These are phyloP conservation scores for Gavia stellata DNA, from an alignment of 2,113 vertebrate species.

Conservation along the genomic window DNA sequence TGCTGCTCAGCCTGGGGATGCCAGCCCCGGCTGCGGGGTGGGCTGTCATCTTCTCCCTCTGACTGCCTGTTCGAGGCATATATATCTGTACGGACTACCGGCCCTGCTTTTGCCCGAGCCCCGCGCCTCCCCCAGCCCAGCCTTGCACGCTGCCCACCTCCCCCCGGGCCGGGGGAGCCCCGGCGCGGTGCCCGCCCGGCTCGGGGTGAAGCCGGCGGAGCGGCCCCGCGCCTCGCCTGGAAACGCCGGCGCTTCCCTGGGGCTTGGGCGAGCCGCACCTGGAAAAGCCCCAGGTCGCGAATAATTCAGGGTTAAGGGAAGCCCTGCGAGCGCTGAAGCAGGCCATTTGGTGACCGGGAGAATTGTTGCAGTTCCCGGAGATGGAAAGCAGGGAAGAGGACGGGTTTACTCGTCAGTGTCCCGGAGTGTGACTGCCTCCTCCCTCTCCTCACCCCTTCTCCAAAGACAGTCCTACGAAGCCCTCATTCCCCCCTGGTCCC, in stretches of 20 bases:
- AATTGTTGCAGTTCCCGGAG: neutral
- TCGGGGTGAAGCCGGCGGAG: neutral
- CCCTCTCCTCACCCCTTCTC: neutral
- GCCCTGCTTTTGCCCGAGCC: neutral
- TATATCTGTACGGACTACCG: too few relatives aligned
- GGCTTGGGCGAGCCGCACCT: neutral
- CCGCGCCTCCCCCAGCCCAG: neutral
- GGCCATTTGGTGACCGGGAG: neutral
- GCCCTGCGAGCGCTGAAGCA: neutral
- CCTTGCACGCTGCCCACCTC: neutral
- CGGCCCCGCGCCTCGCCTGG: neutral
- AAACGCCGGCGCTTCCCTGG: neutral
- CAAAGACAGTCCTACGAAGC: neutral
- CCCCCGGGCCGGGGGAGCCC: neutral
- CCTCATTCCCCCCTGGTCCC: too few relatives aligned
- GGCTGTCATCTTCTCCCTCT: neutral
- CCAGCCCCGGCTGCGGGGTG: neutral
- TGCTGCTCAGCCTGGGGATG: neutral
- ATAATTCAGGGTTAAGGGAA: neutral
- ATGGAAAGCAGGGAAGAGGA: neutral
- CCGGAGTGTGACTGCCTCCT: neutral
- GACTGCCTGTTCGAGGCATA: too few relatives aligned
- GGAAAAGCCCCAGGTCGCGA: neutral
- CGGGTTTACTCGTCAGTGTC: neutral
- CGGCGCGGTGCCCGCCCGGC: fast-evolving